Base-by-base conservation (phyloP, 2,888 invertebrate species). In the Asteroscopus sphinx region DNA sequence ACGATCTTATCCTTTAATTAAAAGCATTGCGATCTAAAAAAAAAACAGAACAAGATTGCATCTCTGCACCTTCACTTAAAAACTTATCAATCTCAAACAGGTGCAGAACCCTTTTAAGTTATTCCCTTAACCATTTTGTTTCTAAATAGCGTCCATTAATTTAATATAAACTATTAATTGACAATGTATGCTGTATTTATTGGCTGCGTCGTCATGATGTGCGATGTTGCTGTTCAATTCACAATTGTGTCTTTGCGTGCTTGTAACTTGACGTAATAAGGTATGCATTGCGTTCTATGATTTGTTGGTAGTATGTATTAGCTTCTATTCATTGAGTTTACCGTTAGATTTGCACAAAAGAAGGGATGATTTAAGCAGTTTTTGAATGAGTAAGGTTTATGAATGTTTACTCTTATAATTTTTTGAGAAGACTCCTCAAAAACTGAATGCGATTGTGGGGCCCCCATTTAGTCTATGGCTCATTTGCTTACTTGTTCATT, bases 161-260 rank as follows among this genome's bases (percentile, higher is more conserved):
- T 67, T 58, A 65, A 68, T 73, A 73, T 46, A 65, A 37, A 48
- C 60, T 54, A 75, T 73, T 75, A 75, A 76, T 73, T 73, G 73
- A 65, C 68, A 75, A 73, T 73, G 47, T 73, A 68, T 68, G 44
- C 46, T 59, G n/a, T 70, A 68, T 75, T 70, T 75, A 75, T 73
- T 62, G 54, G 35, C n/a, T 9, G 8, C 15, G 32, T 26, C 8
- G 26, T 26, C 26, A 44, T 75, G 75, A 75, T 75, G 70, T 70
- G 76, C 59, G 65, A 68, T 57, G 68, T 59, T 68, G 62, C 55
- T 36, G 33, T 52, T 39, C 32, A 2, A 32, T 40, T 36, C 53
- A 32, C 76, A 68, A 70, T 70, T 59, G 71, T 75, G 56, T 61
- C 44, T 64, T 74, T 66, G 76, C 76, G 73, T 75, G 73, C 48